phyloP scores from a whole-genome alignment of 2,888 invertebrate genomes.

The Euzophera pinguis region DNA sequence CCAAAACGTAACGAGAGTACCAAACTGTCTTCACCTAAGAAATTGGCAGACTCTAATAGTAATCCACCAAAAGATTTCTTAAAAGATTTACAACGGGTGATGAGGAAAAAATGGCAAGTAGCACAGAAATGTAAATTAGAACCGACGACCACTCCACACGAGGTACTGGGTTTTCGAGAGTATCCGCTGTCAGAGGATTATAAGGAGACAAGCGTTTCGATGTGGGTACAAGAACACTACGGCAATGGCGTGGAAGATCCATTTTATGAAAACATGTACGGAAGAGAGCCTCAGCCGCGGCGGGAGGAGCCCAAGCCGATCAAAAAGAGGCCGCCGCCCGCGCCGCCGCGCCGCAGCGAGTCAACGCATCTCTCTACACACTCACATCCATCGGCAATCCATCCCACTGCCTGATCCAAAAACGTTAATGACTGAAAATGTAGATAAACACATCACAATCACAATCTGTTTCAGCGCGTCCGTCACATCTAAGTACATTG shows the following conservation, averaged over 20 bases:
- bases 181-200: conserved; percentile 86
- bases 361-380: conserved; percentile 65
- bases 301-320: conserved; percentile 62
- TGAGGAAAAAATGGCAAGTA: conserved; percentile 96
- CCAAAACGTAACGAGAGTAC: conserved; percentile 89
- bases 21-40: conserved; percentile 87
- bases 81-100: conserved; percentile 93
- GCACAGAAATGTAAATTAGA: conserved; percentile 95
- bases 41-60: conserved; percentile 84
- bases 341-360: conserved; percentile 93
- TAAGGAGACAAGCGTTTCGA: conserved; percentile 90
- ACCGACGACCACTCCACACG: conserved; percentile 92
- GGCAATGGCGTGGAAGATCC: conserved; percentile 81
- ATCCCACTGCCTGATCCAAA: conserved; percentile 49
- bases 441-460: not conserved
- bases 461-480: too few species aligned
- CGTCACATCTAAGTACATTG: not conserved
- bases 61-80: conserved; percentile 91
- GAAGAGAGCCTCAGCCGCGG: conserved; percentile 42
- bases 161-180: conserved; percentile 93
- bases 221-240: conserved; percentile 94
- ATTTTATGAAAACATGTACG: conserved; percentile 87
- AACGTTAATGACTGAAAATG: not conserved
- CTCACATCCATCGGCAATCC: conserved; percentile 38
- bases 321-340: conserved; percentile 87